phyloP scores from a whole-genome alignment of 2,888 invertebrate species.

The Aspidiotus rigidus region DNA sequence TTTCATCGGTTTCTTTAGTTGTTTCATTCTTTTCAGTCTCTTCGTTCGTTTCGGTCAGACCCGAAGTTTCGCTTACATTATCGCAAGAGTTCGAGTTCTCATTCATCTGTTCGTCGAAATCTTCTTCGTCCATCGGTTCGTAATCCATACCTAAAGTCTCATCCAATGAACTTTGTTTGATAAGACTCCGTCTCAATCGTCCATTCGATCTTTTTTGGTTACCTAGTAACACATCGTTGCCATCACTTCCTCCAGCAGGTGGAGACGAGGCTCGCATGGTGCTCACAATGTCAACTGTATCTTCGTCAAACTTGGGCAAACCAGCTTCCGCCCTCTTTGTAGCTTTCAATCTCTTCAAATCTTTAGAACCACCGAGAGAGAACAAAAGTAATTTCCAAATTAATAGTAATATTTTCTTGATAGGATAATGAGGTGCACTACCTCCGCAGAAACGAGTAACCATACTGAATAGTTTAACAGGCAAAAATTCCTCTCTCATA shows the following conservation, averaged over 20 bases:
- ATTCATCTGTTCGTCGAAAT: constrained; percentile 46
- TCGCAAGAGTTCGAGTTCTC: constrained; percentile 6
- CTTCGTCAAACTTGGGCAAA: constrained; percentile 72
- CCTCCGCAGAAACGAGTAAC: constrained; percentile 94
- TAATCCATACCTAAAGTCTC: constrained; percentile 50
- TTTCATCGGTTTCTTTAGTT: neutral
- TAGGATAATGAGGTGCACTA: constrained; percentile 92
- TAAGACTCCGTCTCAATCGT: constrained; percentile 51
- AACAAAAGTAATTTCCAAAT: constrained; percentile 92
- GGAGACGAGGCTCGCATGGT: constrained; percentile 92
- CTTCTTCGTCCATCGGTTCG: constrained; percentile 45
- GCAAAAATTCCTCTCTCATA: constrained; percentile 69
- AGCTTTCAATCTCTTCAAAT: constrained; percentile 64
- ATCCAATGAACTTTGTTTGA: constrained; percentile 86
- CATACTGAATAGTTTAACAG: constrained; percentile 87
- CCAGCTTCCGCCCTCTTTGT: constrained; percentile 43
- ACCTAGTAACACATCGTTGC: constrained; percentile 67
- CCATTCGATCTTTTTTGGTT: constrained; percentile 40
- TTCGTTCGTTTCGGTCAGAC: neutral
- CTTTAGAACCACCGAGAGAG: constrained; percentile 82
- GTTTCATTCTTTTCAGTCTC: neutral
- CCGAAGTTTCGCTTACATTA: constrained; percentile 10
- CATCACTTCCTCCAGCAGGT: constrained; percentile 82
- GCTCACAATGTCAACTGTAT: constrained; percentile 87
- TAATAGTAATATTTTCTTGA: constrained; percentile 91